Evolutionary conservation across 2,888 invertebrate species (phyloP).

Genomic region (Ormyrus labotus): DNA sequence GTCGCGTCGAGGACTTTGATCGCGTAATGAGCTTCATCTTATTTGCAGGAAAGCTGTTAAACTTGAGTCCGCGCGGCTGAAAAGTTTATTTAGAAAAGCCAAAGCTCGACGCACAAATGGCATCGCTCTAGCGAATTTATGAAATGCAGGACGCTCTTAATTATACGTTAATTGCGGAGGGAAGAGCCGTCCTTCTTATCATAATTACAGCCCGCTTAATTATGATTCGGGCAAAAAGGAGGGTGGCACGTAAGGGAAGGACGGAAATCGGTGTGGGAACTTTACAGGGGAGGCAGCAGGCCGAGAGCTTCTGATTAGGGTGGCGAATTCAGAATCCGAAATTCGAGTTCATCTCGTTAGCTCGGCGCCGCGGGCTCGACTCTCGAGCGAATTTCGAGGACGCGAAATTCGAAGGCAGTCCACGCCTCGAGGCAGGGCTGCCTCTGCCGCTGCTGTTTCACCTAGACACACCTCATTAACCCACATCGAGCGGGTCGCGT

Average conservation of each 20-base stretch:
- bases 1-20: neutral
- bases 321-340: conserved; percentile 67
- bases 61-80: neutral
- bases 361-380: conserved; percentile 26
- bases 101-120: no score
- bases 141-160: neutral
- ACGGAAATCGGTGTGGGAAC: neutral
- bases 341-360: conserved; percentile 64
- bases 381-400: conserved; percentile 15
- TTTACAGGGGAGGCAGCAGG: neutral
- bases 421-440: conserved; percentile 4
- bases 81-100: no score
- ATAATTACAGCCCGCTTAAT: conserved; percentile 10
- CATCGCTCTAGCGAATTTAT: no score
- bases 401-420: neutral
- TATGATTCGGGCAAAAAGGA: conserved; percentile 9
- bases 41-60: neutral
- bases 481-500: conserved; percentile 28
- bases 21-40: neutral
- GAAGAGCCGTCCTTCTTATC: neutral
- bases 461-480: conserved; percentile 53
- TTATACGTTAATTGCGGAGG: conserved; percentile 8
- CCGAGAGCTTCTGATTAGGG: conserved; percentile 67
- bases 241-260: no score
- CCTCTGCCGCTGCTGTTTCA: neutral